These are phyloP conservation scores for Chloroceryle inda DNA, from an alignment of 2,797 vertebrate genomes.

Conservation along the genomic window DNA sequence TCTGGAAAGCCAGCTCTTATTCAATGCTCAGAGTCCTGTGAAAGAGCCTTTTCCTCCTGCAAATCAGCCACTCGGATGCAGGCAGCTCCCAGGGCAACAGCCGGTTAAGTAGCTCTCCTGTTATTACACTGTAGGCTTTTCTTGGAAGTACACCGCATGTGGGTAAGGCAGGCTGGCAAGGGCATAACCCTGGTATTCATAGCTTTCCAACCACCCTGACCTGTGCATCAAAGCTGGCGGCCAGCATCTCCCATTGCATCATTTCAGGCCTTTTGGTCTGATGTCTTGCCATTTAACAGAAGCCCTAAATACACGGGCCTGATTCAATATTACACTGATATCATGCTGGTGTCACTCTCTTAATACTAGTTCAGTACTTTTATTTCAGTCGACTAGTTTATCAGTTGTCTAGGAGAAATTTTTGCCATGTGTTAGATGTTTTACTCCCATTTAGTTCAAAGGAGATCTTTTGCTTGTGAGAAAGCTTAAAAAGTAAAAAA, in stretches of 20 bases:
- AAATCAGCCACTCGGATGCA: not conserved
- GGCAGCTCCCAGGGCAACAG: not conserved
- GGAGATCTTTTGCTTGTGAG: not conserved
- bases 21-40: not conserved
- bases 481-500: not conserved
- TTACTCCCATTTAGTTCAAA: not conserved
- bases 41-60: not conserved
- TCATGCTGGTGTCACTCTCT: not conserved
- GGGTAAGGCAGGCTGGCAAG: conserved; percentile 61
- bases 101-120: conserved; percentile 29
- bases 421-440: not conserved
- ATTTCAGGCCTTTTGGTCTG: conserved; percentile 34
- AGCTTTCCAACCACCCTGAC: conserved; percentile 24
- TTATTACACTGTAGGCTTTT: conserved; percentile 48
- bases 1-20: not conserved
- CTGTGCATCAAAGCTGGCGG: conserved; percentile 33
- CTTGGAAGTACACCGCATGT: conserved; percentile 52
- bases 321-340: not conserved
- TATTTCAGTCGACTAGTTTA: not conserved
- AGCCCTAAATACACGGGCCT: not conserved
- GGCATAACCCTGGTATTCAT: conserved; percentile 73
- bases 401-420: not conserved
- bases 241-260: conserved; percentile 48
- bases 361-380: not conserved
- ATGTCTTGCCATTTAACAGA: conserved; percentile 27